phyloP scores from a whole-genome alignment of 1,140 invertebrate genomes.

The Mactra quadrangularis region DNA sequence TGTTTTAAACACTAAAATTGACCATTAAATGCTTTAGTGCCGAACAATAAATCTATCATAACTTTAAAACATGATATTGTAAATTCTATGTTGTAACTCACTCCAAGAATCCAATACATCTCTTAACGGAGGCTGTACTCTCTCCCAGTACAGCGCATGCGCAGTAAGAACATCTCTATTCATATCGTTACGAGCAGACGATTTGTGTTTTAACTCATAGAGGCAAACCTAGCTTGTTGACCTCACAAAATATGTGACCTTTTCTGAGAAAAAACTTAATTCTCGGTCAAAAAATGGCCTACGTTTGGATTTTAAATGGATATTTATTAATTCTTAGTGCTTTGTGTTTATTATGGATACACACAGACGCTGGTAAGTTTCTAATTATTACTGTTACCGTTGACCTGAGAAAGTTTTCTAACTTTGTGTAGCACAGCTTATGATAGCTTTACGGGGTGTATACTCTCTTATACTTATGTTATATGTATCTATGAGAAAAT shows the following conservation, averaged over 20 bases:
- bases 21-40: no score
- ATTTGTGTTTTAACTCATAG: conserved; percentile 26
- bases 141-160: conserved; percentile 14
- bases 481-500: no score
- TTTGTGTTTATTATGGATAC: neutral
- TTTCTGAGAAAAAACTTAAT: conserved; percentile 4
- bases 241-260: conserved; percentile 48
- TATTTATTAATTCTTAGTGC: conserved; percentile 16
- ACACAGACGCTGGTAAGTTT: conserved; percentile 10
- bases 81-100: conserved; percentile 16
- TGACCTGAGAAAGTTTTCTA: conserved; percentile 20
- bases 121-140: conserved; percentile 28
- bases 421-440: no score
- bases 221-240: conserved; percentile 24
- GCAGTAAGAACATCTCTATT: conserved; percentile 5
- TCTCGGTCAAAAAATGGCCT: conserved; percentile 44
- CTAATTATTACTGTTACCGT: conserved; percentile 1
- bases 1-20: no score
- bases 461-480: no score
- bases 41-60: conserved; percentile 1
- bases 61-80: conserved; percentile 7
- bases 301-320: conserved; percentile 22
- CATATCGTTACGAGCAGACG: conserved; percentile 11
- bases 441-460: no score
- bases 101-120: conserved; percentile 18